These are phyloP conservation scores for Melangyna quadrimaculata DNA, from an alignment of 2,888 invertebrate species.

Conservation along the genomic window DNA sequence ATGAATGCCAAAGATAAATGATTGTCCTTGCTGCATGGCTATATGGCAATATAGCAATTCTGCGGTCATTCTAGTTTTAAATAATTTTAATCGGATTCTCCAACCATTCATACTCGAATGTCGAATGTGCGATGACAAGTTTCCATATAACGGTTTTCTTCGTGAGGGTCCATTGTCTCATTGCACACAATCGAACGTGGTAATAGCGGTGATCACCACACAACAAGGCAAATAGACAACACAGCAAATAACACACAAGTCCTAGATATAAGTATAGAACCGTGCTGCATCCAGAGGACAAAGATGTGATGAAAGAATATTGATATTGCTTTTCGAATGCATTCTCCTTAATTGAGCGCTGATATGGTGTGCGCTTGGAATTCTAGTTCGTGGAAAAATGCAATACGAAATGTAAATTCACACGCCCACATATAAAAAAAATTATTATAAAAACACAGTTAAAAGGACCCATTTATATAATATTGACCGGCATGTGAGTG, in stretches of 20 bases:
- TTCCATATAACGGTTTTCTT: constrained; percentile 18
- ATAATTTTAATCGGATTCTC: constrained; percentile 38
- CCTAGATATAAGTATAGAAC: background rate
- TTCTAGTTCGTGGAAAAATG: background rate
- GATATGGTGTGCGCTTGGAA: background rate
- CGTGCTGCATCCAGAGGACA: background rate
- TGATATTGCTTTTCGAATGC: constrained; percentile 42
- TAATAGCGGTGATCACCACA: constrained; percentile 10
- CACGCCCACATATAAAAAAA: background rate
- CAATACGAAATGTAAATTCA: constrained; percentile 50
- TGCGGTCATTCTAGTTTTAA: constrained; percentile 16
- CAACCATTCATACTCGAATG: constrained; percentile 5
- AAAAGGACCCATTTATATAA: constrained; percentile 28
- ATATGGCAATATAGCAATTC: background rate
- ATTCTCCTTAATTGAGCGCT: background rate
- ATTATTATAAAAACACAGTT: background rate
- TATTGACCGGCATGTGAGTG: constrained; percentile 45
- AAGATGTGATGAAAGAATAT: constrained; percentile 28
- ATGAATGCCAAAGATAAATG: constrained; percentile 52
- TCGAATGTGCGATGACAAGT: background rate
- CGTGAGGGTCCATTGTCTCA: constrained; percentile 30
- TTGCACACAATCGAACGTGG: constrained; percentile 16
- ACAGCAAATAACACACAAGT: background rate
- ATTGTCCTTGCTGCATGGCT: background rate
- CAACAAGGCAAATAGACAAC: background rate